These are phyloP conservation scores for Pandemis cinnamomeana DNA, from an alignment of 2,888 invertebrate species.

Conservation along the genomic window DNA sequence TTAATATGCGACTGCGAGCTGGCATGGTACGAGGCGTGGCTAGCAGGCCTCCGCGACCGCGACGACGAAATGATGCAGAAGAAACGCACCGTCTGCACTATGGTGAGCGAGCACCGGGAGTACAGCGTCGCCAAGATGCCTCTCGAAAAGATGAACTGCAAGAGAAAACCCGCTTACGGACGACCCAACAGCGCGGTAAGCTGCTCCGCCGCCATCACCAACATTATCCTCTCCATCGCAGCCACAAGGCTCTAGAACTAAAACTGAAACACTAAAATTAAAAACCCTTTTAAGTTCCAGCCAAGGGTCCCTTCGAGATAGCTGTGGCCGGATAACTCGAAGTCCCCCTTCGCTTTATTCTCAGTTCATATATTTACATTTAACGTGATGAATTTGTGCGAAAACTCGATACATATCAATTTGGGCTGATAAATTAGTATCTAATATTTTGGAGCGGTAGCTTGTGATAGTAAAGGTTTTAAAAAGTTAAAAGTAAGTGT, in stretches of 20 bases:
- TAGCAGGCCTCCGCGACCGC: conserved; percentile 90
- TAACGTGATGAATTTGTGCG: conserved; percentile 78
- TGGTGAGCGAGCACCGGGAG: conserved; percentile 92
- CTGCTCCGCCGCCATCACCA: conserved; percentile 49
- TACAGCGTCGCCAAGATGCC: conserved; percentile 93
- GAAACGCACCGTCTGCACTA: conserved; percentile 92
- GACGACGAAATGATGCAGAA: conserved; percentile 96
- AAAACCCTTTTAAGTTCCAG: conserved; percentile 48
- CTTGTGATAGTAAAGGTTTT: conserved; percentile 71
- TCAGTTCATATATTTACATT: conserved; percentile 53
- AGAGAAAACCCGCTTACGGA: conserved; percentile 85
- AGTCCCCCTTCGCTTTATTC: conserved; percentile 60
- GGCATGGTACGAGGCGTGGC: conserved; percentile 94
- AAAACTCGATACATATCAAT: conserved; percentile 83
- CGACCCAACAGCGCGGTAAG: conserved; percentile 60
- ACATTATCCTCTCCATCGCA: conserved; percentile 60
- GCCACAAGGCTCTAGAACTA: conserved; percentile 66
- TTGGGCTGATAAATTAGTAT: conserved; percentile 75
- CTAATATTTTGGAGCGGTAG: conserved; percentile 74
- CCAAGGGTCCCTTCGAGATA: conserved; percentile 69
- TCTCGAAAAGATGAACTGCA: conserved; percentile 92
- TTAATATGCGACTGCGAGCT: conserved; percentile 94
- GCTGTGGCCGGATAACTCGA: conserved; percentile 81
- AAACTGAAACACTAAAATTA: conserved; percentile 32
- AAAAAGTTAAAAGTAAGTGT: conserved; percentile 66